Conservation (phyloP, 2,888 invertebrate species). For the Drosophila maculinotata region DNA sequence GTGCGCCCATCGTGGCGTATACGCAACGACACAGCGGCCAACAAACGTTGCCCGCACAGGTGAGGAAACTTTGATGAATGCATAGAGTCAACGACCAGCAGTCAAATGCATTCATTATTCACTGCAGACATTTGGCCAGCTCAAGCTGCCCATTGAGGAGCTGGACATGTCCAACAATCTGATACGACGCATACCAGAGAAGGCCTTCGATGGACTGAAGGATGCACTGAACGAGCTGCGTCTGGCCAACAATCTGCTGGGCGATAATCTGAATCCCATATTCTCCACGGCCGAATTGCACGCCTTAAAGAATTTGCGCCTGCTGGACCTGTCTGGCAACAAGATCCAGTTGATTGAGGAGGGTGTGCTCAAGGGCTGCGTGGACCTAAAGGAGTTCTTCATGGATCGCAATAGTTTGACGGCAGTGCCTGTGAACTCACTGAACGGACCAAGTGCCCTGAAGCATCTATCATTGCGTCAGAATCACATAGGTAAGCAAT, state of each 20-base stretch:
- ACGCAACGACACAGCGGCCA: constrained; percentile 92
- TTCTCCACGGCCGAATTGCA: constrained; percentile 95
- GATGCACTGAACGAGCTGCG: constrained; percentile 89
- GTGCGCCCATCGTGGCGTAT: constrained; percentile 92
- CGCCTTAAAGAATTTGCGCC: constrained; percentile 89
- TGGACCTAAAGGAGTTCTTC: constrained; percentile 91
- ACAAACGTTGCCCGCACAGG: constrained; percentile 92
- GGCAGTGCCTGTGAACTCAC: constrained; percentile 90
- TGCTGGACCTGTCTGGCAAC: constrained; percentile 93
- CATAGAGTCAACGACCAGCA: constrained; percentile 3
- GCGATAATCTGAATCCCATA: constrained; percentile 95
- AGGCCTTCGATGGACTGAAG: constrained; percentile 89
- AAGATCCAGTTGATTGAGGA: constrained; percentile 93
- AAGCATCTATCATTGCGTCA: constrained; percentile 90
- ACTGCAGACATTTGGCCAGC: constrained; percentile 88
- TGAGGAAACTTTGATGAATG: constrained; percentile 79
- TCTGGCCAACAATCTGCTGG: constrained; percentile 93
- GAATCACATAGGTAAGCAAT: constrained; percentile 90
- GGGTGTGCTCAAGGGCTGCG: constrained; percentile 93
- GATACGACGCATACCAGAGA: constrained; percentile 91
- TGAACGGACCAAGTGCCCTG: constrained; percentile 92
- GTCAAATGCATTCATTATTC: not conserved
- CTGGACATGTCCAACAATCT: constrained; percentile 94
- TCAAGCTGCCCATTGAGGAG: constrained; percentile 90
- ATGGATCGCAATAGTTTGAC: constrained; percentile 93